Percentiles rank a stretch among this genome's conserved stretches.
Evolutionary conservation across 2,888 invertebrate species (phyloP).

Genomic region (Oeneis ivallda): DNA sequence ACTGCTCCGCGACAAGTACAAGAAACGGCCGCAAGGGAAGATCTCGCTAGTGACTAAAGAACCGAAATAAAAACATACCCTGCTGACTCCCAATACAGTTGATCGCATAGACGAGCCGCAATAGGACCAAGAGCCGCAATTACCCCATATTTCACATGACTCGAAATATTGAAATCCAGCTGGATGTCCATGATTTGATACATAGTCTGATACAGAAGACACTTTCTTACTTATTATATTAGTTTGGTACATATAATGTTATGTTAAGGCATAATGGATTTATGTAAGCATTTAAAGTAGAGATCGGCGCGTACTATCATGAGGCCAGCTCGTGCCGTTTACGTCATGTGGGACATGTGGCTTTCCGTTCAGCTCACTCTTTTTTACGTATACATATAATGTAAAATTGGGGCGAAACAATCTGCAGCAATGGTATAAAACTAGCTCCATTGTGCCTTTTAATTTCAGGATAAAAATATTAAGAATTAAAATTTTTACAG

Average conservation of each 20-base stretch:
- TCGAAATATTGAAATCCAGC: too few species aligned
- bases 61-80: conserved; percentile 58
- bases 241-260: too few species aligned
- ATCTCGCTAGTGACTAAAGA: conserved; percentile 69
- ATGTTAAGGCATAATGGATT: too few species aligned
- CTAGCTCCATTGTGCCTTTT: background rate
- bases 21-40: conserved; percentile 67
- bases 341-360: background rate
- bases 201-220: background rate
- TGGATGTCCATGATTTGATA: too few species aligned
- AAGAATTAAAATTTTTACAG: too few species aligned
- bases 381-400: background rate
- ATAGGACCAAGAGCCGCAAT: background rate
- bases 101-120: background rate
- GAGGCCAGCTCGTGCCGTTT: too few species aligned
- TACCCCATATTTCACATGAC: background rate
- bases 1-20: conserved; percentile 65
- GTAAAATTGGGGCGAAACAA: background rate
- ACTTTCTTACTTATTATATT: background rate
- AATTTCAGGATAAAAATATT: too few species aligned
- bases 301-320: background rate
- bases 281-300: too few species aligned
- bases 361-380: background rate
- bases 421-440: background rate
- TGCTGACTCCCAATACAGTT: conserved; percentile 38